These are phyloP conservation scores for Pelochelys cantorii DNA, from an alignment of 2,797 vertebrate genomes.

Conservation along the genomic window DNA sequence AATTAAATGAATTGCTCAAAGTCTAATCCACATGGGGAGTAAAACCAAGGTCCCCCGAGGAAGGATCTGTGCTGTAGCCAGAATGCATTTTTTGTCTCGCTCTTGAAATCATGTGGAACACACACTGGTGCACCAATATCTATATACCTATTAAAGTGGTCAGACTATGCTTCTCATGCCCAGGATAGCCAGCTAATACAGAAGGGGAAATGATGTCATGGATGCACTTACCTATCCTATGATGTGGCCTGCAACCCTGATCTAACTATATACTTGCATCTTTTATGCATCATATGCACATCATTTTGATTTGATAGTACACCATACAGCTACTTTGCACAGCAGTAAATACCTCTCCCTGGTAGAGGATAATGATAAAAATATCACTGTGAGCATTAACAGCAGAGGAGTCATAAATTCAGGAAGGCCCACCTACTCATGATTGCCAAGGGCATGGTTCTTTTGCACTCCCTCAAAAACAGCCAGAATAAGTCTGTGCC, in stretches of 20 bases:
- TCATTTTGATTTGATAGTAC: neutral
- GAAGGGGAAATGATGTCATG: neutral
- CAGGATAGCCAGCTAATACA: neutral
- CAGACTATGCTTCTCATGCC: neutral
- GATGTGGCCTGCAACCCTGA: too few species aligned
- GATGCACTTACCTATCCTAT: neutral
- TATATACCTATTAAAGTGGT: neutral
- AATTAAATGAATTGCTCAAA: neutral
- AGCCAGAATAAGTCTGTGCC: neutral
- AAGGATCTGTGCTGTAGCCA: neutral
- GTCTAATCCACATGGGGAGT: neutral
- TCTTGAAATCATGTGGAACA: neutral
- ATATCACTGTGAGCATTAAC: neutral
- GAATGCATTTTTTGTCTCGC: neutral
- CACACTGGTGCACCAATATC: neutral
- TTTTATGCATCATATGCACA: neutral
- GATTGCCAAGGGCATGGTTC: neutral
- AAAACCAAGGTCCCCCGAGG: neutral
- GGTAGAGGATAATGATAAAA: neutral
- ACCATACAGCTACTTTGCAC: neutral
- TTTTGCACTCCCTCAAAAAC: neutral
- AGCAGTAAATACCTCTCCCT: neutral
- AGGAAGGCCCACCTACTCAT: neutral
- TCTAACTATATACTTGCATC: neutral
- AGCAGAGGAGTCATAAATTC: neutral